These are phyloP conservation scores for Nymphalis c-album DNA, from an alignment of 2,888 invertebrate genomes.

Conservation along the genomic window DNA sequence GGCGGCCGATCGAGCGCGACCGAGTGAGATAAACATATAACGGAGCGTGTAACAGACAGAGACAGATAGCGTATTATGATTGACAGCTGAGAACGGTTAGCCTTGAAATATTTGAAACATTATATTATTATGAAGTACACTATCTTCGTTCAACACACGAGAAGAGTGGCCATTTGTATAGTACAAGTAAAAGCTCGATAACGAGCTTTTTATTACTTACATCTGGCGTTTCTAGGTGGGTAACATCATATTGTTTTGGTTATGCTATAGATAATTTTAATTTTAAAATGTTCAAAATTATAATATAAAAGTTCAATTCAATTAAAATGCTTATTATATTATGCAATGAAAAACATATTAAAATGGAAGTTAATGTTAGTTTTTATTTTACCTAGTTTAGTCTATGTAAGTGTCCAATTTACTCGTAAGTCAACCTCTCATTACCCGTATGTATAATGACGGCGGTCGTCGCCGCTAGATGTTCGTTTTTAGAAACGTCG, in stretches of 20 bases:
- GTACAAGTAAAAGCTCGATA: conserved; percentile 38
- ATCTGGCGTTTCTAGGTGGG: conserved; percentile 28
- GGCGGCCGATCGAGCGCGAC: conserved; percentile 71
- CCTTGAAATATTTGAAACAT: conserved; percentile 83
- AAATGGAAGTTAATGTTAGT: too few species aligned
- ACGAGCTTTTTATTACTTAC: conserved; percentile 40
- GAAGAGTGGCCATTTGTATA: conserved; percentile 60
- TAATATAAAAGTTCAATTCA: not conserved
- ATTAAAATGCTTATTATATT: not conserved
- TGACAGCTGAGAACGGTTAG: conserved; percentile 82
- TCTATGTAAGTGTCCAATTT: conserved; percentile 50
- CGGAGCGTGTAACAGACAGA: conserved; percentile 61
- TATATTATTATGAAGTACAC: conserved; percentile 82
- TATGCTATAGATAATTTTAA: conserved; percentile 23
- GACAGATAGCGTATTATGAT: conserved; percentile 80
- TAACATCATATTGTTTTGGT: conserved; percentile 31
- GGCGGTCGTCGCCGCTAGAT: conserved; percentile 68
- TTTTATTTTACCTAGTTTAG: too few species aligned
- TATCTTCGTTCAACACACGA: conserved; percentile 71
- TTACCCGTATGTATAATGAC: conserved; percentile 77
- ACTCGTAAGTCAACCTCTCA: conserved; percentile 61
- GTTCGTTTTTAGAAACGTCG: conserved; percentile 77
- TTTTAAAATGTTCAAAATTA: conserved; percentile 1
- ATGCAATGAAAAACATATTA: not conserved
- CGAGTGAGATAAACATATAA: conserved; percentile 56